phyloP scores from a whole-genome alignment of 2,888 invertebrate genomes.

The Hydrotaea diabolus region DNA sequence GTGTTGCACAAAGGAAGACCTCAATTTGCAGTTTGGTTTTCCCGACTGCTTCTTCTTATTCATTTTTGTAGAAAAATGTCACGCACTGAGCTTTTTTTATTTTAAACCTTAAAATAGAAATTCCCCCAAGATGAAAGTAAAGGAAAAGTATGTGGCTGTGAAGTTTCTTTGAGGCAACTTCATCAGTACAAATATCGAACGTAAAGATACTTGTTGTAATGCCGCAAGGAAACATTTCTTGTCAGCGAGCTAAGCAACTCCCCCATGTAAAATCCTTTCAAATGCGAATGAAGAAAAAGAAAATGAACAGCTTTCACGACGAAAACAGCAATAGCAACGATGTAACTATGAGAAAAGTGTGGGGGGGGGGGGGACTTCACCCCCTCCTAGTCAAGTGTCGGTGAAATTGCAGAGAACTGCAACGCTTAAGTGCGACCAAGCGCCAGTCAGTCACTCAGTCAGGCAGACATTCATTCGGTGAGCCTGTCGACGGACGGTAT shows the following conservation, averaged over 20 bases:
- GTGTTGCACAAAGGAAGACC: not conserved
- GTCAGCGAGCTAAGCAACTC: conserved; percentile 1
- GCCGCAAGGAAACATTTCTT: conserved; percentile 21
- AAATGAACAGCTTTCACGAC: conserved; percentile 13
- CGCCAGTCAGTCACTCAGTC: not conserved
- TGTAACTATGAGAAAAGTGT: not conserved
- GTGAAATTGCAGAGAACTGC: conserved; percentile 21
- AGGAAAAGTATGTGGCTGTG: not conserved
- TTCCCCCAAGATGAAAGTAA: conserved; percentile 28
- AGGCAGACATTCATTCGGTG: not conserved
- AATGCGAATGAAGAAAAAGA: no score
- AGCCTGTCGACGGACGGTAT: not conserved
- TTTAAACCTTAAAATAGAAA: not conserved
- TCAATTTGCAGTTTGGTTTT: not conserved
- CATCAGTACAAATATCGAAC: conserved; percentile 24
- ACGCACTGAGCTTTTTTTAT: conserved; percentile 27
- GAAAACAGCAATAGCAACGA: conserved; percentile 17
- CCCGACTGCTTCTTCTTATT: not conserved
- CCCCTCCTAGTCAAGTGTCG: conserved; percentile 15
- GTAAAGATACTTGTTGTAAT: conserved; percentile 23
- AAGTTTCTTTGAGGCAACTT: conserved; percentile 1
- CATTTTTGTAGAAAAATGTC: conserved; percentile 13
- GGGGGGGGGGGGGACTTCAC: not conserved
- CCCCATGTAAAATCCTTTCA: not conserved
- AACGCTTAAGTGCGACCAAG: conserved; percentile 29